Base-by-base conservation (phyloP, 2,113 vertebrate genomes). In the Calyptomena viridis region DNA sequence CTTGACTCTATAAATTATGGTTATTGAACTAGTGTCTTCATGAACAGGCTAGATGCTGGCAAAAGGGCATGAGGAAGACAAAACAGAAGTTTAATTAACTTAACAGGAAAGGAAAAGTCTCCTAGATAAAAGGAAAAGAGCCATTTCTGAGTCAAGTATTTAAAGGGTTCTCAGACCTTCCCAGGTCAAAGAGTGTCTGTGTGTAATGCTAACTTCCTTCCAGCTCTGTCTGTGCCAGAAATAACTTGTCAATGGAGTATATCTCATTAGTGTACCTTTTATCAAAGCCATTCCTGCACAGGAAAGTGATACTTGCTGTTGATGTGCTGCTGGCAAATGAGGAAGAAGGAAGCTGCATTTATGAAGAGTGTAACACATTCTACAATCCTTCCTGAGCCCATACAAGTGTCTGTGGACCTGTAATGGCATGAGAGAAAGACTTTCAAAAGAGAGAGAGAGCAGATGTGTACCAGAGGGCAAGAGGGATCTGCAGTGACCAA, bases 151-250 rank as follows among this genome's bases (percentile, higher is more conserved):
- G 95, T 91, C 91, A 97, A 96, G 85, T 91, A 49, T 84, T 95
- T 89, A 95, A 84, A 95, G 76, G 66, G 76, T 84, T 96, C 90
- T 93, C 91, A 90, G 93, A 85, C 74, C 91, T 96, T 95, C 96
- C 91, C 87, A 95, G 93, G 94, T 76, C 82, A 88, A 75, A 95
- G 82, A 84, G 75, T 64, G 71, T 84, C 79, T 89, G 31, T 91
- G 84, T 95, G 93, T 90, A 96, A 93, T 64, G 80, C 87, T 93
- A 91, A 96, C 89, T 95, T 96, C 95, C 95, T 96, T 96, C 94
- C 93, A 95, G 89, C 39, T 78, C 94, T 53, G 72, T 94, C 93
- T 84, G 94, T 92, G 94, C 95, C 95, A 97, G 94, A 96, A 96
- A 96, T 96, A 96, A 96, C 94, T 95, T 10, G 3, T 88, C 94